These are phyloP conservation scores for Drymonia ruficornis DNA, from an alignment of 2,888 invertebrate species.

Conservation along the genomic window DNA sequence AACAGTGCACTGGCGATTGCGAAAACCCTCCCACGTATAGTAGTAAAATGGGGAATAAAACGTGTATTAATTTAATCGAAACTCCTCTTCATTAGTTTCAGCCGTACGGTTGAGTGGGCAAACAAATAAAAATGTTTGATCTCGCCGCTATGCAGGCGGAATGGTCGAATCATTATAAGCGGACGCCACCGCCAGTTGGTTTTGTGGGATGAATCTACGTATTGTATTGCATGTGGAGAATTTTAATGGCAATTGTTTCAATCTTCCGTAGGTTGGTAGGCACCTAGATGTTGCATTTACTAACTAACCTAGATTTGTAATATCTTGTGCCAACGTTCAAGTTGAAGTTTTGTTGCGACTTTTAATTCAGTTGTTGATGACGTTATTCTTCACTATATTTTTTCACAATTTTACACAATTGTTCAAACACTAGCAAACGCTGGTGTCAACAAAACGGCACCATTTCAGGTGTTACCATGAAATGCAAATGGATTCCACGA, in stretches of 20 bases:
- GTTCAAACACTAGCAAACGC: not conserved
- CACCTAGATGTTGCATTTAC: too few relatives aligned
- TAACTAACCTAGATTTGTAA: too few relatives aligned
- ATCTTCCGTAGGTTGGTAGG: too few relatives aligned
- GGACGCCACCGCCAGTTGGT: constrained; percentile 51
- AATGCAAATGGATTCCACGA: constrained; percentile 24
- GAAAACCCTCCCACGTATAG: constrained; percentile 60
- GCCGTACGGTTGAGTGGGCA: constrained; percentile 75
- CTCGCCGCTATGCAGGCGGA: constrained; percentile 71
- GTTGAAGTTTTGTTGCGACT: too few relatives aligned
- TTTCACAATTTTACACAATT: not conserved
- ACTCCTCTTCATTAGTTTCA: constrained; percentile 81
- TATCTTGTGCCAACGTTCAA: too few relatives aligned
- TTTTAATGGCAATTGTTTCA: too few relatives aligned
- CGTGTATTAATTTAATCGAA: constrained; percentile 78
- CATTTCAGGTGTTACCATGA: constrained; percentile 18
- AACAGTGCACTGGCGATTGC: constrained; percentile 47
- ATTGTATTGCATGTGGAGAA: not conserved
- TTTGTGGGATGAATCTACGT: constrained; percentile 30
- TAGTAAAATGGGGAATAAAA: constrained; percentile 69
- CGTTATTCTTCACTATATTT: too few relatives aligned
- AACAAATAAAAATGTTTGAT: constrained; percentile 83
- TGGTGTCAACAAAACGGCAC: not conserved
- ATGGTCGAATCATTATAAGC: constrained; percentile 71
- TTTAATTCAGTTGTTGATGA: too few relatives aligned